Conservation (phyloP, 53 echinoderm and acorn worm species). For the Holothuria scabra region DNA sequence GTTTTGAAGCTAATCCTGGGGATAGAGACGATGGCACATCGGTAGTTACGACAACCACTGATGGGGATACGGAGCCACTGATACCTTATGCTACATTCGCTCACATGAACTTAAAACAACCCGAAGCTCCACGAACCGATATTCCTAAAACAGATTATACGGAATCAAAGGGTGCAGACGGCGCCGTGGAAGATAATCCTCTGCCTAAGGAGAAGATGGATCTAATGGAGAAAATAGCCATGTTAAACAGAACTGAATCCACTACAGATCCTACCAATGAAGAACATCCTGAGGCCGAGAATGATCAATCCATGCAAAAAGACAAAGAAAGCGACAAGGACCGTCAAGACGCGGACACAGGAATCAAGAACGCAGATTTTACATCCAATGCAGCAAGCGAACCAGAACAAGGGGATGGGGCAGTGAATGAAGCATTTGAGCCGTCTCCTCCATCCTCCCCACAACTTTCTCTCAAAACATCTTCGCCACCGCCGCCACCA, state of each 20-base stretch:
- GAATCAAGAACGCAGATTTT: background rate
- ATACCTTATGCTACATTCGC: constrained; percentile 19
- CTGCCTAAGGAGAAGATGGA: background rate
- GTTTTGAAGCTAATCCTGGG: background rate
- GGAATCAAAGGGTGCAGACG: background rate
- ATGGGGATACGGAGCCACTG: constrained; percentile 9
- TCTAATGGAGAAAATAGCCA: no score
- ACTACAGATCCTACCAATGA: background rate
- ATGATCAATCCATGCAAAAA: no score
- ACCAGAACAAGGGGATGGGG: background rate
- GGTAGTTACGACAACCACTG: background rate
- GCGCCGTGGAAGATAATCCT: no score
- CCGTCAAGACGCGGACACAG: background rate
- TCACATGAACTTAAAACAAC: background rate
- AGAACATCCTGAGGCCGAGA: no score
- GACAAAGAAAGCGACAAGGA: background rate
- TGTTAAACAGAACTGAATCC: no score
- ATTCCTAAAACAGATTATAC: constrained; percentile 4
- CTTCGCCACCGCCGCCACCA: background rate
- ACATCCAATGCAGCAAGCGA: background rate
- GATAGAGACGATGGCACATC: no score
- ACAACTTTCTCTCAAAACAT: no score
- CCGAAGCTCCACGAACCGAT: background rate
- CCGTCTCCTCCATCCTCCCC: background rate
- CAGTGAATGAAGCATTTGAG: constrained; percentile 5